Conservation (phyloP, 2,888 invertebrate genomes). For the Pterostichus niger region DNA sequence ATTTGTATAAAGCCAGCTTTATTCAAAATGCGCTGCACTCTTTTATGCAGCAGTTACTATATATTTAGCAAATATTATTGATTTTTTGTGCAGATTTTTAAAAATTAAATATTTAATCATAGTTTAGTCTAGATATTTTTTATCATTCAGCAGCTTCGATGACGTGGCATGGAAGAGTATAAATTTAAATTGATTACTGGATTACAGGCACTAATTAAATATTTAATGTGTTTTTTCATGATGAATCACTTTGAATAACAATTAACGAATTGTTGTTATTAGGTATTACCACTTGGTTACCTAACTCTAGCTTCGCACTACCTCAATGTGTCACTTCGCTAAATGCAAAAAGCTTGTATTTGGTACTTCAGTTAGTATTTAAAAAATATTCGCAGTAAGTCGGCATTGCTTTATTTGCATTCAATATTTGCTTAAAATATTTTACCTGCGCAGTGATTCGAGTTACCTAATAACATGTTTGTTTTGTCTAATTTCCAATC, state of each 20-base stretch:
- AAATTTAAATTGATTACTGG: conserved; percentile 17
- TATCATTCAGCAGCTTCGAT: conserved; percentile 7
- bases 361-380: conserved; percentile 5
- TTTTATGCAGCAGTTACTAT: too few species aligned
- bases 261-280: conserved; percentile 11
- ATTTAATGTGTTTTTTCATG: background rate
- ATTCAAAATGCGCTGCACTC: too few species aligned
- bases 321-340: background rate
- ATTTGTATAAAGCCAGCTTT: too few species aligned
- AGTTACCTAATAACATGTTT: background rate
- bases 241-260: conserved; percentile 34
- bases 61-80: too few species aligned
- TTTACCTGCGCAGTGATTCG: background rate
- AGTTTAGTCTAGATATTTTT: too few species aligned
- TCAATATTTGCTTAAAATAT: conserved; percentile 39
- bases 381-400: background rate
- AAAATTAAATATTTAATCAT: too few species aligned
- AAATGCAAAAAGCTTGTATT: conserved; percentile 45
- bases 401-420: conserved; percentile 17
- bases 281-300: conserved; percentile 27
- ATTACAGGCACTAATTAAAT: conserved; percentile 24
- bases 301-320: background rate
- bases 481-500: background rate
- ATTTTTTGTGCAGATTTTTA: too few species aligned
- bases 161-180: background rate